Base-by-base conservation (phyloP, 2,113 vertebrate species). In the Lates calcarifer region DNA sequence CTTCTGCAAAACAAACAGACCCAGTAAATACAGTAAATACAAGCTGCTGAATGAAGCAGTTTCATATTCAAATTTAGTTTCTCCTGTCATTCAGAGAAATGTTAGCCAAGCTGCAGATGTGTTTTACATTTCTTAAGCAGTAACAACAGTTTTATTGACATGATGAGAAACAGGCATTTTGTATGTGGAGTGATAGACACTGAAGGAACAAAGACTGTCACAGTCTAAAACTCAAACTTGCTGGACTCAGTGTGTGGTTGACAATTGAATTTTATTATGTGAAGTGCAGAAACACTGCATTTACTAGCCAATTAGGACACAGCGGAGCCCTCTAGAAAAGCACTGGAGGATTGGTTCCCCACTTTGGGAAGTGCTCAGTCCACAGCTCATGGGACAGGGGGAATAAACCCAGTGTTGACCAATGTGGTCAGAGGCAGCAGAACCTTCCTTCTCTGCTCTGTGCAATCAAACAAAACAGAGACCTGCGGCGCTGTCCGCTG, bases 401-500 rank as follows among this genome's bases (percentile, higher is more conserved):
- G 6, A 17, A 24, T 8, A 14, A 39, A 64, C 17, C 31, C 49
- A 49, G 24, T 18, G 33, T 20, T 6, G 55, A 41, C 10, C 17
- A 3, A 6, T 24, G 58, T 63, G 43, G n/a, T 58, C 3, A 35
- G 63, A 51, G 64, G 43, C 57, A 28, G 56, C 47, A 29, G 70
- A 62, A 26, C 9, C 29, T 76, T 51, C 51, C 13, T 79, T 43
- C 15, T 49, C 60, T 62, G 8, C 66, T 66, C 62, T 2, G n/a
- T 29, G 22, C 11, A 55, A 84, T 28, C 24, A 43, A 57, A 57
- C 35, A 47, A 69, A 68, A 65, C 56, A 20, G 26, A 69, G 41
- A 71, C 81, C 79, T 0, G 4, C 62, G 84, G 84, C 41, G 26
- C 80, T 81, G 74, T 74, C 79, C 65, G 3, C 18, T 41, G 81